Evolutionary conservation across 2,888 invertebrate species (phyloP).

Genomic region (Phyto melanocephala): DNA sequence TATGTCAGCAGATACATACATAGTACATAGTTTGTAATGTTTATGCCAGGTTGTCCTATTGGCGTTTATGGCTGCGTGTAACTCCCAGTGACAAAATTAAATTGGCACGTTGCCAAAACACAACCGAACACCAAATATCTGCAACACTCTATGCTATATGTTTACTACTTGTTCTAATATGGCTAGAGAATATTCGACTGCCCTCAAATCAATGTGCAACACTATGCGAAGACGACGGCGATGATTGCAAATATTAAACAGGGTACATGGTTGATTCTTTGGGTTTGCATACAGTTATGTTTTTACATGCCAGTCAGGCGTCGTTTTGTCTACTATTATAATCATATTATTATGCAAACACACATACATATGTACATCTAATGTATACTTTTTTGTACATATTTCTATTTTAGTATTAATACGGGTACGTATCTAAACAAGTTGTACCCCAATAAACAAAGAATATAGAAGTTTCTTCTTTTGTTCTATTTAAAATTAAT

Average conservation of each 20-base stretch:
- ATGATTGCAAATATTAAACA: constrained; percentile 47
- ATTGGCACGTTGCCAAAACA: constrained; percentile 75
- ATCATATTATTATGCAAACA: constrained; percentile 37
- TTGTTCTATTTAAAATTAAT: no score
- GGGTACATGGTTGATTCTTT: constrained; percentile 20
- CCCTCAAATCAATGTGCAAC: constrained; percentile 4
- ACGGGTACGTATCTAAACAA: background rate
- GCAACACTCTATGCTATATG: constrained; percentile 22
- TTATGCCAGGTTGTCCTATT: constrained; percentile 53
- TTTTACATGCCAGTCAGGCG: constrained; percentile 52
- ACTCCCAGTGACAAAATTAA: constrained; percentile 75
- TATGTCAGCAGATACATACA: constrained; percentile 32
- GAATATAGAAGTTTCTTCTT: no score
- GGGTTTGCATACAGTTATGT: constrained; percentile 1
- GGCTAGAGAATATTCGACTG: background rate
- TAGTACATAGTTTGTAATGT: constrained; percentile 29
- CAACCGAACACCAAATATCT: constrained; percentile 53
- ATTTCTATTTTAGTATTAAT: no score
- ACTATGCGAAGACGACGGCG: constrained; percentile 7
- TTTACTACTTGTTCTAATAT: background rate
- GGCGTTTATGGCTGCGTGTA: constrained; percentile 64
- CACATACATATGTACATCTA: background rate
- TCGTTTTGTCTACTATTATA: constrained; percentile 55
- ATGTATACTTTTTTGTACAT: background rate
- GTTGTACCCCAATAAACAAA: no score